phyloP scores from a whole-genome alignment of 1,140 invertebrate genomes.

The Bicyclus anynana region DNA sequence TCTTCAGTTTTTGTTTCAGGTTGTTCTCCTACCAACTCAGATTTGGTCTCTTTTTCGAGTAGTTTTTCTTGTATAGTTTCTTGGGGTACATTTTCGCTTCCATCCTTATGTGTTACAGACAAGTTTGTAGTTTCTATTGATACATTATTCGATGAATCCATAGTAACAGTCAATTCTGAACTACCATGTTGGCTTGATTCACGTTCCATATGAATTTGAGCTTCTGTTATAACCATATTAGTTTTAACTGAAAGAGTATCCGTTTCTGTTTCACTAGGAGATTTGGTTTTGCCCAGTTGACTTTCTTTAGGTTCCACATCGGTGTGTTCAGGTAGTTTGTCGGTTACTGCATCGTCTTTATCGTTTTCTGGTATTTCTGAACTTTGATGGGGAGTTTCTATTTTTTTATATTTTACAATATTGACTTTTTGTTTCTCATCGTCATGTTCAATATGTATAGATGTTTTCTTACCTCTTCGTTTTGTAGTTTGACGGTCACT shows the following conservation, averaged over 20 bases:
- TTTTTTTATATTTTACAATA: conserved; percentile 64
- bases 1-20: conserved; percentile 27
- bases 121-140: conserved; percentile 53
- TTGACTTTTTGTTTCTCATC: conserved; percentile 67
- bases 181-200: conserved; percentile 60
- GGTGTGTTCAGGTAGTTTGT: conserved; percentile 29
- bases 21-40: conserved; percentile 18
- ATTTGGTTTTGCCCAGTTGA: conserved; percentile 52
- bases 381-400: conserved; percentile 32
- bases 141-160: conserved; percentile 65
- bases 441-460: conserved; percentile 68
- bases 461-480: conserved; percentile 67
- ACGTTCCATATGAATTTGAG: conserved; percentile 73
- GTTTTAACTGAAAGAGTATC: conserved; percentile 70
- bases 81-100: conserved; percentile 33
- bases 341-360: conserved; percentile 30
- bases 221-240: conserved; percentile 74
- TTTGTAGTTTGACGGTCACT: conserved; percentile 58
- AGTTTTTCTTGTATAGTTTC: background rate
- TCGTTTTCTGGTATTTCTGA: conserved; percentile 38
- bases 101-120: conserved; percentile 48
- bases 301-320: conserved; percentile 46
- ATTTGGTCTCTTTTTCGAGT: conserved; percentile 3
- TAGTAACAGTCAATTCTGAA: conserved; percentile 58
- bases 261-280: conserved; percentile 69